Conservation (phyloP, 2,113 vertebrate genomes). For the Catharus fuscescens region DNA sequence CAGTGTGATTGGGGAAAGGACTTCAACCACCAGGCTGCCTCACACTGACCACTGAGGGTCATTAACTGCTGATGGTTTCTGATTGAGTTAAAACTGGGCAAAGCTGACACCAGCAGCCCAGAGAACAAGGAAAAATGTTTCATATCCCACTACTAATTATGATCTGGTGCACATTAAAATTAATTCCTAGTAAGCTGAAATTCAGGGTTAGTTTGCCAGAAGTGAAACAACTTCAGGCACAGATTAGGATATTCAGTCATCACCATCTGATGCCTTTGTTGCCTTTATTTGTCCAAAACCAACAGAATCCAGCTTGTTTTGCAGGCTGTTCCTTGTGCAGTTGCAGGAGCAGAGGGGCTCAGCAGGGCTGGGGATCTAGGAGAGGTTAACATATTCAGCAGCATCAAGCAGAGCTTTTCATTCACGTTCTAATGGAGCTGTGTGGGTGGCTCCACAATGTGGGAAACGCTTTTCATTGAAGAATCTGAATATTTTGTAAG, state of each 20-base stretch:
- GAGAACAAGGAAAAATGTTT: background rate
- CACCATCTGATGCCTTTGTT: background rate
- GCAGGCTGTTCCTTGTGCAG: background rate
- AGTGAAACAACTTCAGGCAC: background rate
- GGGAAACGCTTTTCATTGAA: constrained; percentile 90
- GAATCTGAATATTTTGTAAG: constrained; percentile 87
- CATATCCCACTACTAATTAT: background rate
- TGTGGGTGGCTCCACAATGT: constrained; percentile 90
- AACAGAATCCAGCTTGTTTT: background rate
- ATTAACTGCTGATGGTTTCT: background rate
- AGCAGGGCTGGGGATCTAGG: constrained; percentile 47
- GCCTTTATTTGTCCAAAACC: background rate
- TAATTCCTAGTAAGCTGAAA: background rate
- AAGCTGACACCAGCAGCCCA: background rate
- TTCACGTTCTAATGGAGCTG: constrained; percentile 70
- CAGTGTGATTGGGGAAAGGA: background rate
- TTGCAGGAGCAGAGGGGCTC: constrained; percentile 55
- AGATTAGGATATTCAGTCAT: background rate
- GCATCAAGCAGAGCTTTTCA: constrained; percentile 74
- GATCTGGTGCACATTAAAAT: background rate
- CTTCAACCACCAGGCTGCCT: background rate
- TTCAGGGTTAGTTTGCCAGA: background rate
- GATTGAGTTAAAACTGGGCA: background rate
- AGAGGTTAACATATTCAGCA: constrained; percentile 69
- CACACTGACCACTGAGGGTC: background rate